Evolutionary conservation across 2,797 vertebrate genomes (phyloP).

Genomic region (Apodemus agrarius): DNA sequence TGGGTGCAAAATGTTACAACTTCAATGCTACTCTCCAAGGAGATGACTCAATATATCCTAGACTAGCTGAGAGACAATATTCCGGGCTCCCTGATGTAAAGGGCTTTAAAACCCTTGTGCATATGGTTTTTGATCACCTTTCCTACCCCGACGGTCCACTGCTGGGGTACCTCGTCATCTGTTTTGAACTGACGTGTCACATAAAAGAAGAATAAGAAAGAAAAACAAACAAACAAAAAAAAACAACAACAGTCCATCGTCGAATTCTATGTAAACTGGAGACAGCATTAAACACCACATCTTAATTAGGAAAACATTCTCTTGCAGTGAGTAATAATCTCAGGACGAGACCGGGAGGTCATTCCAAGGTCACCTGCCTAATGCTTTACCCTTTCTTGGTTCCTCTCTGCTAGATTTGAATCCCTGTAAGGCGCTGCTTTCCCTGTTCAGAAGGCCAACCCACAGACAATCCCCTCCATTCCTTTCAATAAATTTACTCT

Average conservation of each 20-base stretch:
- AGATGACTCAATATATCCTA: slow-evolving; percentile 70
- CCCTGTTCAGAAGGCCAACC: background rate
- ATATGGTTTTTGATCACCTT: slow-evolving; percentile 59
- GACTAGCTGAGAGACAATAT: slow-evolving; percentile 44
- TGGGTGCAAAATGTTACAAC: slow-evolving; percentile 73
- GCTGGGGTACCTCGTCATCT: slow-evolving; percentile 45
- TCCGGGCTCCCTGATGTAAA: slow-evolving; percentile 34
- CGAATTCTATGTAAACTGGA: slow-evolving; percentile 8
- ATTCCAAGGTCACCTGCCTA: background rate
- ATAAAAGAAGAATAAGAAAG: slow-evolving; percentile 24
- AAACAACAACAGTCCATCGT: background rate
- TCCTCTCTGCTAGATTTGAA: slow-evolving; percentile 27
- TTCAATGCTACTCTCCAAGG: slow-evolving; percentile 78
- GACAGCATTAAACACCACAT: slow-evolving; percentile 5
- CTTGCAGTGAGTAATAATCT: slow-evolving; percentile 11
- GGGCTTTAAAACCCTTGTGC: slow-evolving; percentile 52
- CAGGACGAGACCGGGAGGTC: slow-evolving; percentile 6
- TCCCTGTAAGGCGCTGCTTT: slow-evolving; percentile 31
- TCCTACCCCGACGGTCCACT: slow-evolving; percentile 3
- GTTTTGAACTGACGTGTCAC: slow-evolving; percentile 51
- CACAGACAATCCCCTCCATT: slow-evolving; percentile 28
- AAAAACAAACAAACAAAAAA: too few species aligned
- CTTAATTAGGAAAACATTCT: slow-evolving; percentile 51
- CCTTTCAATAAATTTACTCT: background rate
- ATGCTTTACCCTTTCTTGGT: background rate